Percentiles rank a stretch among this genome's conserved stretches.
Conservation (phyloP, 2,797 vertebrate species). For the Enteromius viviparus region DNA sequence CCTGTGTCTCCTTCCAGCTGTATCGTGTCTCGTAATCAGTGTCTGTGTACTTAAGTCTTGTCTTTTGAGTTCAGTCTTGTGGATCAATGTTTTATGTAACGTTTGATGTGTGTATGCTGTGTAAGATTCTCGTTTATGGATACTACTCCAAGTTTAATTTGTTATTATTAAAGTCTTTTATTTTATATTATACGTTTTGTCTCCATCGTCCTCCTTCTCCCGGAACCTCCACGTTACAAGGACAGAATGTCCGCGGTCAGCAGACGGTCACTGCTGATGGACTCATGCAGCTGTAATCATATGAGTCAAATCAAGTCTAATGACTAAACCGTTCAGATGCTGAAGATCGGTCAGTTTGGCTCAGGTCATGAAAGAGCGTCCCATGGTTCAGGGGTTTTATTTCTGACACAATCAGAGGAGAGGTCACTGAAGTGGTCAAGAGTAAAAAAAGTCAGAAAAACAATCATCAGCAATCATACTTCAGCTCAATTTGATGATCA, state of each 20-base stretch:
- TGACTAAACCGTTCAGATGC: not conserved
- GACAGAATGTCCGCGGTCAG: not conserved
- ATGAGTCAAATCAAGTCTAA: slow-evolving; percentile 44
- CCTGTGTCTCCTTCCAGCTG: too few species aligned
- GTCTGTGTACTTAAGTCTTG: too few species aligned
- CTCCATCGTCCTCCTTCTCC: too few species aligned
- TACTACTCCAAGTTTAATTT: too few species aligned
- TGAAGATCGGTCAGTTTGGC: not conserved
- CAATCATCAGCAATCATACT: not conserved
- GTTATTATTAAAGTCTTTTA: too few species aligned
- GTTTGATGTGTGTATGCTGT: too few species aligned
- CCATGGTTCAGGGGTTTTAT: not conserved
- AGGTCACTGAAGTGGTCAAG: not conserved
- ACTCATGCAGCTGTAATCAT: slow-evolving; percentile 30
- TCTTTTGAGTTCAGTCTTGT: too few species aligned
- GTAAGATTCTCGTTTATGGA: too few species aligned
- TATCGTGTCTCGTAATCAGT: too few species aligned
- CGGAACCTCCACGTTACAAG: too few species aligned
- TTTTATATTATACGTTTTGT: too few species aligned
- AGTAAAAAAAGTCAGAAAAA: not conserved
- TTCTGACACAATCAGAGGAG: not conserved
- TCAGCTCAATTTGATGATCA: not conserved
- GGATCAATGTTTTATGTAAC: too few species aligned
- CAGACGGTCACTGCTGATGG: not conserved
- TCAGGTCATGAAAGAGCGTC: not conserved